Conservation (phyloP, 2,113 vertebrate species). For the Lasiurus borealis region DNA sequence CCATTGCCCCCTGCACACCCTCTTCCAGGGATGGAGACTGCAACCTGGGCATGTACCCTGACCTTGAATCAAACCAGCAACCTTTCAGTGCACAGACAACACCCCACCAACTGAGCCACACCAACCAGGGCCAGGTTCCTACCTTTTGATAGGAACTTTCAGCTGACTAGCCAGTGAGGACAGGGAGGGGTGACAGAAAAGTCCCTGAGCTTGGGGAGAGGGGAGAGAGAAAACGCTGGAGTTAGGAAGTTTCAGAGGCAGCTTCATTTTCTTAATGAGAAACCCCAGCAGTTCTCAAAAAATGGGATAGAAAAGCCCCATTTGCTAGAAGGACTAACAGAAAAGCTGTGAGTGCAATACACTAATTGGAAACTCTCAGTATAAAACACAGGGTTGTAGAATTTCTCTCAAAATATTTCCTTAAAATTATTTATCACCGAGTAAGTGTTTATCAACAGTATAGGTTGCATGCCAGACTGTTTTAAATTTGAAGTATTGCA, state of each 20-base stretch:
- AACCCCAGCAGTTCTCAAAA: slow-evolving; percentile 44
- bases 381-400: not conserved
- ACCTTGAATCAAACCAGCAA: not conserved
- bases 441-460: slow-evolving; percentile 16
- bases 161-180: slow-evolving; percentile 21
- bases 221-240: not conserved
- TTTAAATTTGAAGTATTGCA: slow-evolving; percentile 28
- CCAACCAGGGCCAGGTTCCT: not conserved
- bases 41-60: not conserved
- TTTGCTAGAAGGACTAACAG: not conserved
- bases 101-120: not conserved
- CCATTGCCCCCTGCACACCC: not conserved
- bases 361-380: slow-evolving; percentile 43
- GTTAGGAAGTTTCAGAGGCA: not conserved
- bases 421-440: slow-evolving; percentile 33
- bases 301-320: not conserved
- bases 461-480: not conserved
- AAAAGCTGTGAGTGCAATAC: not conserved
- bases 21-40: not conserved
- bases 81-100: not conserved
- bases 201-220: not conserved
- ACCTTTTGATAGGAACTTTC: slow-evolving; percentile 32
- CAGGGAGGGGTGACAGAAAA: not conserved
- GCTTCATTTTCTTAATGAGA: not conserved
- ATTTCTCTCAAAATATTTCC: slow-evolving; percentile 35